Percentiles rank a stretch among this genome's conserved stretches.
Conservation (phyloP, 1,140 invertebrate species). For the Neotoxoptera formosana region DNA sequence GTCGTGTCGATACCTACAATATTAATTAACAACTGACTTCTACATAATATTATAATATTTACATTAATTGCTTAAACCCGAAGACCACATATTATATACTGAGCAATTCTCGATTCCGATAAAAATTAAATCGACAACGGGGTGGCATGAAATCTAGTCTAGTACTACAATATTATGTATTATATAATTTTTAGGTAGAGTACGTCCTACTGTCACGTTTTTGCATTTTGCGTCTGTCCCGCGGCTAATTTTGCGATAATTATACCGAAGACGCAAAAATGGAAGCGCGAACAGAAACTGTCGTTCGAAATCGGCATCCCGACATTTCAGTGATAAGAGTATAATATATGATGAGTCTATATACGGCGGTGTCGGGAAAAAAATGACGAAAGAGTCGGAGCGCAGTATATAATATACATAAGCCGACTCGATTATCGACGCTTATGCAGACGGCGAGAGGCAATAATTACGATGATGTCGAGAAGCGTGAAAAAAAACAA, state of each 20-base stretch:
- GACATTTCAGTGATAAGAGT: neutral
- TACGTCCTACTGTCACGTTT: too few relatives aligned
- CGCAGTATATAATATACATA: too few relatives aligned
- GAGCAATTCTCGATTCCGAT: too few relatives aligned
- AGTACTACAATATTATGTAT: too few relatives aligned
- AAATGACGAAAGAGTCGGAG: neutral
- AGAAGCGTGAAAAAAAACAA: neutral
- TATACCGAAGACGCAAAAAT: neutral
- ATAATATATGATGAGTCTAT: neutral
- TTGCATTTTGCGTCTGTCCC: neutral
- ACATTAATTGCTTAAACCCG: too few relatives aligned
- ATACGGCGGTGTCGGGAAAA: neutral
- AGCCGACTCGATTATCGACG: neutral
- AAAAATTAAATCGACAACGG: too few relatives aligned
- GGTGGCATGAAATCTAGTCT: too few relatives aligned
- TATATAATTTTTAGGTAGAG: too few relatives aligned
- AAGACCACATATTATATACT: too few relatives aligned
- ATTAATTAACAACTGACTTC: too few relatives aligned
- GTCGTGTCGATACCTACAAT: too few relatives aligned
- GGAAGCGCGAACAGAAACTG: neutral
- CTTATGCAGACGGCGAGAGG: neutral
- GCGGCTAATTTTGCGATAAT: neutral
- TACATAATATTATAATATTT: too few relatives aligned
- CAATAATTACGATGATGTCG: constrained; percentile 21
- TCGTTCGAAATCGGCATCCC: neutral